A percentile compares a stretch with the other conserved stretches of the same genome.
Conservation (phyloP, 1,140 invertebrate species). For the Tetraneura akinire region DNA sequence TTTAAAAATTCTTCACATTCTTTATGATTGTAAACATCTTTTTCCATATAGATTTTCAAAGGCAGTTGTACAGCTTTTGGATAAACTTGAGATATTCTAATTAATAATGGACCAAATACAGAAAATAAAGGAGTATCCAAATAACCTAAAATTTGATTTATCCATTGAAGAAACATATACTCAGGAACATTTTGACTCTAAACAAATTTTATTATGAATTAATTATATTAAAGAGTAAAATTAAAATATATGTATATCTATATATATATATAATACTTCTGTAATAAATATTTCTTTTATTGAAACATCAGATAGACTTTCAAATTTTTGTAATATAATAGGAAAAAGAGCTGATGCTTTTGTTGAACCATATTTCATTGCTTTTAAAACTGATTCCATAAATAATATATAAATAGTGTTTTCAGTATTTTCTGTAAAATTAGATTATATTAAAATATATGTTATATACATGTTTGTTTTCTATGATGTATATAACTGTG, state of each 20-base stretch:
- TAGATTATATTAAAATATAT: neutral
- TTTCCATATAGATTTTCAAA: conserved; percentile 10
- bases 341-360: conserved; percentile 21
- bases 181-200: conserved; percentile 28
- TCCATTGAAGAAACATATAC: conserved; percentile 5
- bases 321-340: conserved; percentile 11
- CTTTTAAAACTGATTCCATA: conserved; percentile 26
- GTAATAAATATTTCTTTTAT: conserved; percentile 19
- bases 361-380: conserved; percentile 25
- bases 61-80: neutral
- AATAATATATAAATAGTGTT: neutral
- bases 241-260: no score
- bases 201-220: neutral
- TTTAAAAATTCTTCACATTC: neutral
- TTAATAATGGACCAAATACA: conserved; percentile 13
- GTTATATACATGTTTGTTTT: no score
- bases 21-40: neutral
- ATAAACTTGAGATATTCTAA: neutral
- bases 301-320: neutral
- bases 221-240: no score
- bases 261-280: neutral
- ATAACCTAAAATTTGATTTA: conserved; percentile 26
- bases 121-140: neutral
- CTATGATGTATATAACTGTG: no score
- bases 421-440: neutral